Conservation (phyloP, 1,140 invertebrate species). For the Drosophila novamexicana region DNA sequence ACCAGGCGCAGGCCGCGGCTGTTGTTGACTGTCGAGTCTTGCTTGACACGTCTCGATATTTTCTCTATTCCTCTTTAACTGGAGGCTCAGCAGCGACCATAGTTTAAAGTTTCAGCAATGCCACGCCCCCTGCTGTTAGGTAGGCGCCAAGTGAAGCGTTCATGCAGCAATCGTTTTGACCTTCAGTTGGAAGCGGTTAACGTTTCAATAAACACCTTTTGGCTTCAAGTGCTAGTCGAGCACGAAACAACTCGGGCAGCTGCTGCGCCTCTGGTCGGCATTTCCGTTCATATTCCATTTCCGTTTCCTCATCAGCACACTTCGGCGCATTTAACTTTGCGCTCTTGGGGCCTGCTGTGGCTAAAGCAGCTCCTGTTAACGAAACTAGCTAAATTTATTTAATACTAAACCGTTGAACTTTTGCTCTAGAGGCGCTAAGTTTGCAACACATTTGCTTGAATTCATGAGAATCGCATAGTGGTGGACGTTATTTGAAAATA, state of each 20-base stretch:
- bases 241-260: constrained; percentile 30
- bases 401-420: not conserved
- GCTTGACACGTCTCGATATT: constrained; percentile 32
- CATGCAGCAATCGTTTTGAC: constrained; percentile 35
- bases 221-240: not conserved
- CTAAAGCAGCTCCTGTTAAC: constrained; percentile 5
- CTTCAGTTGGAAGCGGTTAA: constrained; percentile 33
- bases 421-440: too few relatives aligned
- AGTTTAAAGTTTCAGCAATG: constrained; percentile 10
- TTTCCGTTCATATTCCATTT: constrained; percentile 75
- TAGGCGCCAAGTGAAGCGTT: constrained; percentile 18
- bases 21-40: constrained; percentile 18
- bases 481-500: too few relatives aligned
- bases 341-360: constrained; percentile 8
- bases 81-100: constrained; percentile 1
- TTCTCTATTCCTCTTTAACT: constrained; percentile 9
- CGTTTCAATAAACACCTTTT: constrained; percentile 45
- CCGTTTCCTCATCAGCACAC: constrained; percentile 64
- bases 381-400: constrained; percentile 66
- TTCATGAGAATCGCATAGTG: not conserved
- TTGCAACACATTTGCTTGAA: constrained; percentile 6
- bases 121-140: not conserved
- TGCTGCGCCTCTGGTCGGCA: constrained; percentile 32
- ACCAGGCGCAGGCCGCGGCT: constrained; percentile 10
- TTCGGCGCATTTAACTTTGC: not conserved